phyloP scores from a whole-genome alignment of 2,888 invertebrate genomes.

The Caenorhabditis virilis region DNA sequence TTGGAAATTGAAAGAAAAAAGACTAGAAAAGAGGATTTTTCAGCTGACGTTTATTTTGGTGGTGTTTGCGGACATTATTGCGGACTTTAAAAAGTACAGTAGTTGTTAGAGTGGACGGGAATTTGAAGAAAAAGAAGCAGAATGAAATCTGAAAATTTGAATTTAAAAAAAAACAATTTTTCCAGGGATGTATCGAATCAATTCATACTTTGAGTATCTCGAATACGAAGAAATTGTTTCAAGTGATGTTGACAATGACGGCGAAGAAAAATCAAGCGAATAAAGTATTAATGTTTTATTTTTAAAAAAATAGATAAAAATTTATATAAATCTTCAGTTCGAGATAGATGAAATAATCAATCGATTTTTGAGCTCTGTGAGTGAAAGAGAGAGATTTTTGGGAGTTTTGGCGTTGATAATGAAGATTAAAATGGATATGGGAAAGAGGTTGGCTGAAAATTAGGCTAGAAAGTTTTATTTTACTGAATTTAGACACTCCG shows the following conservation, averaged over 20 bases:
- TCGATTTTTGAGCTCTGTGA: conserved; percentile 29
- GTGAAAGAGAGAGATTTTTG: conserved; percentile 31
- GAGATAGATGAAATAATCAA: conserved; percentile 27
- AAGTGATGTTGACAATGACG: conserved; percentile 26
- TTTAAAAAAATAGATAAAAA: not conserved
- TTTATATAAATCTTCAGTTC: no score
- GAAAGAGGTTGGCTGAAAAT: conserved; percentile 7
- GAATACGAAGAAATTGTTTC: conserved; percentile 39
- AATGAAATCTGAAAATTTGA: not conserved
- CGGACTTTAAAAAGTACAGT: conserved; percentile 1
- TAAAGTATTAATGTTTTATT: not conserved
- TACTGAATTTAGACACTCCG: conserved; percentile 13
- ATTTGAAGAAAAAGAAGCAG: not conserved
- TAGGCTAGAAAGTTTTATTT: not conserved
- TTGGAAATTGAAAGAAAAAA: not conserved
- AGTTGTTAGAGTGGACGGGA: not conserved
- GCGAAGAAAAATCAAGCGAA: not conserved
- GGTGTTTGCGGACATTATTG: conserved; percentile 4
- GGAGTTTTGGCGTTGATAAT: conserved; percentile 42
- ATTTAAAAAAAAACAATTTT: not conserved
- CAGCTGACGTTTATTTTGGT: not conserved
- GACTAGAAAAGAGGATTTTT: not conserved
- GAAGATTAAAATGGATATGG: conserved; percentile 37
- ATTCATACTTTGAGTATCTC: conserved; percentile 23
- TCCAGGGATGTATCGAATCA: conserved; percentile 36